Evolutionary conservation across 35 echinoderm and acorn worm species (phyloP), one percentile per base, ranked within the genome.

Genomic region (Nesometra sesokonis): DNA sequence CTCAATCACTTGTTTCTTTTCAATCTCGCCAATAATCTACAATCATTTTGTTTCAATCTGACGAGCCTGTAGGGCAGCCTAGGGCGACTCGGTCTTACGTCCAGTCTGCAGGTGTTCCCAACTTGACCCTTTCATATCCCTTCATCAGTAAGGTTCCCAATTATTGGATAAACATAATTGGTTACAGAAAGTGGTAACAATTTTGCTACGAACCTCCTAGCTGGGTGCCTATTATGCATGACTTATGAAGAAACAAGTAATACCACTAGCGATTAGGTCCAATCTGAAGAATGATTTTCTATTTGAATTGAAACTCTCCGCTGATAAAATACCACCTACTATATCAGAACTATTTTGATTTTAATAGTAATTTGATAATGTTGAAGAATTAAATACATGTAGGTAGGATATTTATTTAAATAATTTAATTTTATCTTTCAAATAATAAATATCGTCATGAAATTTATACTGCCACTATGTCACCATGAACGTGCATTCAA

Each of bases 101-200:
- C 52, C 52, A 67, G 23, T 27, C 52, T 67, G 52, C 52, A 67
- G 8, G 52, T 67, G 52, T 67, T 67, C 52, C 52, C 23, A 19
- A 27, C 52, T 67, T 67, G 52, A 67, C 52, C 52, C 52, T 27
- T 67, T 27, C 9, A 67, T 27, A 67, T 67, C 8, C 52, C 52
- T 67, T 67, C 52, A 67, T 67, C 52, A 67, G 52, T 67, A 27
- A 9, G 52, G 52, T 67, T 67, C 52, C 52, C 52, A 67, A 67
- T 67, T 67, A 67, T 67, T 67, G 52, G 52, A 67, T 67, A 67
- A 67, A 67, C 52, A 67, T 67, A 67, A 67, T 67, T 67, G 52
- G 52, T 67, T 67, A 67, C 52, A 67, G 52, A 67, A 67, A 67
- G 7, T 67, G 52, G 52, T 67, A 67, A 67, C 52, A 67, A 67